Evolutionary conservation across 1,140 invertebrate genomes (phyloP), one percentile per base, ranked within the genome.

Genomic region (Periplaneta americana): DNA sequence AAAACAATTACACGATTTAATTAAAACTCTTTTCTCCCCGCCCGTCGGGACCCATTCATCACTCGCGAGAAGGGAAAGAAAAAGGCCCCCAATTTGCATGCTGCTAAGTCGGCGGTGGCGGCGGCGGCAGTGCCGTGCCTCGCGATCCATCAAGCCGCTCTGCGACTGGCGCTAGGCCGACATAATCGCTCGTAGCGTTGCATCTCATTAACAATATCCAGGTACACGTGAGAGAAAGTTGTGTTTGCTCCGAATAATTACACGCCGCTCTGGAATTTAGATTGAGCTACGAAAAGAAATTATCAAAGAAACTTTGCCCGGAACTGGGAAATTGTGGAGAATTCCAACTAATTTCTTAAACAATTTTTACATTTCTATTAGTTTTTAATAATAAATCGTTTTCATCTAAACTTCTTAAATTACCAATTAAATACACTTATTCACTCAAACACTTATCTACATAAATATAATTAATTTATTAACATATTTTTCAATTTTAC

Each of bases 1-100:
- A 78, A 78, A 78, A 78, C 76, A 78, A 78, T 78, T 78, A 78
- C 76, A 78, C 76, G 76, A 78, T 78, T 78, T 78, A 78, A 78
- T 78, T 78, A 78, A 78, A 78, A 78, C 33, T 78, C 76, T 78
- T 78, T 36, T 78, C 35, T 37, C 34, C 76, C 33, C 76, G 33
- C 35, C 76, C 76, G 34, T 28, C 34, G 76, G 76, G 76, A 78
- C 76, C 76, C 76, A 78, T 78, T 78, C 36, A 78, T 78, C 76
- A 78, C 76, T 36, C 35, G 76, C 34, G 35, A 36, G 32, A 17
- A 33, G 32, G 75, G 75, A 76, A 76, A 76, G 75, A 76, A 76
- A 57, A 35, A 34, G 32, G 34, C 31, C 31, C n/a, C 32, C 34
- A 34, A 35, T 34, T 36, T 28, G 34, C 76, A 36, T 36, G 76